Conservation (phyloP, 2,888 invertebrate genomes). For the Steromphala cineraria region DNA sequence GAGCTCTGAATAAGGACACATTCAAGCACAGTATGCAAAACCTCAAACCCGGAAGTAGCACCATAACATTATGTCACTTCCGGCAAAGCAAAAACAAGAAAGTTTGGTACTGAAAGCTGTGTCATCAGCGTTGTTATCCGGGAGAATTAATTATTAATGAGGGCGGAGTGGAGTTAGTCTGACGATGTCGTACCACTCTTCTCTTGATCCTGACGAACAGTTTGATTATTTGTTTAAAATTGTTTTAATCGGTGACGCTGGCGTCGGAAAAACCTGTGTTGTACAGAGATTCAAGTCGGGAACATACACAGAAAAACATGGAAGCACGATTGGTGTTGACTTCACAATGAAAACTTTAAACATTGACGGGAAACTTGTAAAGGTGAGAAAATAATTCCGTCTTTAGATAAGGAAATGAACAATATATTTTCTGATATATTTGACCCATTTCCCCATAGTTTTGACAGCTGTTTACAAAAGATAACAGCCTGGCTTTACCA, state of each 20-base stretch:
- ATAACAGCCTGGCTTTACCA: too few species aligned
- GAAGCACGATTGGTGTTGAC: conserved; percentile 97
- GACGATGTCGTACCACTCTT: conserved; percentile 60
- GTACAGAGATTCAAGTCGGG: conserved; percentile 97
- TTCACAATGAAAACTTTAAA: conserved; percentile 98
- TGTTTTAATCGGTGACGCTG: conserved; percentile 86
- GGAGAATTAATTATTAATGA: background rate
- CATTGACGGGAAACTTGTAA: conserved; percentile 94
- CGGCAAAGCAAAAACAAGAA: conserved; percentile 10
- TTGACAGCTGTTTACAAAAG: background rate
- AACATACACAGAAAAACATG: conserved; percentile 92
- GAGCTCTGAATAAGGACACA: background rate
- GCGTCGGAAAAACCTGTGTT: conserved; percentile 89
- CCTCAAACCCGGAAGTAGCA: background rate
- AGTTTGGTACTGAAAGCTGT: background rate
- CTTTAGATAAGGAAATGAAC: too few species aligned
- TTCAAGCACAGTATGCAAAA: background rate
- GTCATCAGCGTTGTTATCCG: background rate
- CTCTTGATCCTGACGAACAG: conserved; percentile 75
- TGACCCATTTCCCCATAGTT: background rate
- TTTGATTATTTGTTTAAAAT: conserved; percentile 97
- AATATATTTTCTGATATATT: too few species aligned
- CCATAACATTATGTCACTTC: conserved; percentile 11
- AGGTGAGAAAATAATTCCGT: conserved; percentile 79
- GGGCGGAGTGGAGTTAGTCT: background rate